Conservation (phyloP, 2,113 vertebrate species). For the Nettapus auritus region DNA sequence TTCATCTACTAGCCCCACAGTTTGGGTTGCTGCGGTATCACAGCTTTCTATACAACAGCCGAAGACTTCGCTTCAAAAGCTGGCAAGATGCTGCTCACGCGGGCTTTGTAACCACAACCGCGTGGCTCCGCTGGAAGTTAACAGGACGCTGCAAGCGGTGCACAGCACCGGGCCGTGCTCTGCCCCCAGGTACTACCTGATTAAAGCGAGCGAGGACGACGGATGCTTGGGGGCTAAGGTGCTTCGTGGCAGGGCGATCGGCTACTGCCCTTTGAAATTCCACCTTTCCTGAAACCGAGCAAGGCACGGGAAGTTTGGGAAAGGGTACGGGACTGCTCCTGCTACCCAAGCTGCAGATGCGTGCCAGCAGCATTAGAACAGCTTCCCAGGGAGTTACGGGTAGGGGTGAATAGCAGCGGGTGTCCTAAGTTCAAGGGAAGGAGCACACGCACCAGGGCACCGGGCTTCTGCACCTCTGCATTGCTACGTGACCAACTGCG, state of each 20-base stretch:
- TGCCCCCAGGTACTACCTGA: not conserved
- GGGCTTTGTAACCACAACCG: fast-evolving
- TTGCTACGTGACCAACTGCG: no score
- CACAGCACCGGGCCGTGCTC: not conserved
- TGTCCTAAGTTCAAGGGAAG: not conserved
- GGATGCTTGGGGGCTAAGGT: not conserved
- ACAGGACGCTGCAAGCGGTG: not conserved
- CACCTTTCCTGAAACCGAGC: no score
- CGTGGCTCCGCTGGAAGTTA: not conserved
- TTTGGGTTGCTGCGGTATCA: not conserved
- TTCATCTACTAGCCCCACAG: not conserved
- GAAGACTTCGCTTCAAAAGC: not conserved
- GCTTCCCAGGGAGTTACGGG: not conserved
- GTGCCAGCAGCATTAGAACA: not conserved
- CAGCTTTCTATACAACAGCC: not conserved
- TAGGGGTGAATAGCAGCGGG: no score
- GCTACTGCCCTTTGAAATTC: not conserved
- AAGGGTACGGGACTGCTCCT: not conserved
- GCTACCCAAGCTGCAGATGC: not conserved
- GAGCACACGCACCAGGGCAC: not conserved
- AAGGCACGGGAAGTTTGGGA: not conserved
- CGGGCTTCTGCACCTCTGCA: not conserved
- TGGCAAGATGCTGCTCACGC: not conserved
- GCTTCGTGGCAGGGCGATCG: not conserved
- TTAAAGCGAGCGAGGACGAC: fast-evolving